phyloP scores from a whole-genome alignment of 2,888 invertebrate genomes.

The Rhabditoides inermis region DNA sequence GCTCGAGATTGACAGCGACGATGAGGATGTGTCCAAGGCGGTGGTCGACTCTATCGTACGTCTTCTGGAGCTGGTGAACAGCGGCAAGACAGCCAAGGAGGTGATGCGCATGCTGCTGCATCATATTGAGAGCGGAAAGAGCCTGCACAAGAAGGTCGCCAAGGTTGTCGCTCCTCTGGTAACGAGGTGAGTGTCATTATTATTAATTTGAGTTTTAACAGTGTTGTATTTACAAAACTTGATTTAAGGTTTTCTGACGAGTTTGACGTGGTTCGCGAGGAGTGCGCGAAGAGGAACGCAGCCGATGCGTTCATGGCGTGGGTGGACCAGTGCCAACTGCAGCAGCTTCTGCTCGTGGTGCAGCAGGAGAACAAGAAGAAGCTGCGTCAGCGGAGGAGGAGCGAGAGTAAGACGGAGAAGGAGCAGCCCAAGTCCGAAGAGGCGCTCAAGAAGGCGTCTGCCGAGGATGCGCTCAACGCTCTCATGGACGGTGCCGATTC shows the following conservation, averaged over 20 bases:
- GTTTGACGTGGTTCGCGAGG: constrained; percentile 19
- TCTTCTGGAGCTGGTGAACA: no score
- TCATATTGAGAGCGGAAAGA: constrained; percentile 1
- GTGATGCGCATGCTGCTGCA: background rate
- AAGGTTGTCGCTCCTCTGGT: constrained; percentile 4
- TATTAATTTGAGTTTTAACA: background rate
- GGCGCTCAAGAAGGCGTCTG: no score
- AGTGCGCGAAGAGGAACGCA: constrained; percentile 17
- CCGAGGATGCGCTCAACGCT: constrained; percentile 12
- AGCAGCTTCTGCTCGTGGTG: constrained; percentile 7
- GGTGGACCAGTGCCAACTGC: constrained; percentile 7
- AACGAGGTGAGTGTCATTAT: background rate
- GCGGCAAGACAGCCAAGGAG: no score
- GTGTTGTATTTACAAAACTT: background rate
- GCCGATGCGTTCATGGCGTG: constrained; percentile 4
- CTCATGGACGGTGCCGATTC: constrained; percentile 18
- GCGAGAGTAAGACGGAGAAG: no score
- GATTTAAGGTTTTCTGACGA: constrained; percentile 18
- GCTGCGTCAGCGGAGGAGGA: no score
- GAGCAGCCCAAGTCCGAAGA: no score
- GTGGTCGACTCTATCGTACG: no score
- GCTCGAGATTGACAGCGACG: constrained; percentile 14
- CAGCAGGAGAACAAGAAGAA: background rate
- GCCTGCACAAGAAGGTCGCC: background rate
- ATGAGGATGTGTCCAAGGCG: constrained; percentile 78